Conservation (phyloP, 2,888 invertebrate species). For the Amblyteles armatorius region DNA sequence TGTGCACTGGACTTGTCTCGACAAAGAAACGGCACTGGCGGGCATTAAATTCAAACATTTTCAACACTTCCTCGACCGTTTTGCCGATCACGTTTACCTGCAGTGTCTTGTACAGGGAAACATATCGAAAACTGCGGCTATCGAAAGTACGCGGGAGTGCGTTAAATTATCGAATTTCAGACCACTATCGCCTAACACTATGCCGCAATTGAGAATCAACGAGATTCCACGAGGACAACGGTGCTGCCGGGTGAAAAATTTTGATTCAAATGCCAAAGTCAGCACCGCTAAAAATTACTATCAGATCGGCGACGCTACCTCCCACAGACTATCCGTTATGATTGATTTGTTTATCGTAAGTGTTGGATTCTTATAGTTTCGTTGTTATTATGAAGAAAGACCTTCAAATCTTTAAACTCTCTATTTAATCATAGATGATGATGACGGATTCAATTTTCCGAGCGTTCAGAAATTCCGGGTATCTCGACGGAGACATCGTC, state of each 20-base stretch:
- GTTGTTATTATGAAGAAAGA: not conserved
- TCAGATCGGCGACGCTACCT: conserved; percentile 90
- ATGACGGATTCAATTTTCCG: not conserved
- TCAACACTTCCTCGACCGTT: conserved; percentile 86
- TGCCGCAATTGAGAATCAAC: conserved; percentile 86
- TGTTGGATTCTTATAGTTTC: conserved; percentile 24
- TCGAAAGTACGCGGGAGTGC: conserved; percentile 87
- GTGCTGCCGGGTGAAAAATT: conserved; percentile 88
- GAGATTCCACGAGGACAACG: conserved; percentile 89
- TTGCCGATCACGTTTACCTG: conserved; percentile 88
- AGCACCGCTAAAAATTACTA: conserved; percentile 95
- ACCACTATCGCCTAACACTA: conserved; percentile 83
- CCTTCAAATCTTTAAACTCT: not conserved
- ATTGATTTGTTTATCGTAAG: conserved; percentile 91
- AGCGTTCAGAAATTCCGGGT: not conserved
- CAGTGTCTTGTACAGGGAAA: conserved; percentile 94
- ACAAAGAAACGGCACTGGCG: conserved; percentile 87
- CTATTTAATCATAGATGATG: not conserved
- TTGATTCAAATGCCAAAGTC: conserved; percentile 92
- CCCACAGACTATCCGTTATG: conserved; percentile 87
- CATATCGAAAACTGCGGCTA: conserved; percentile 87
- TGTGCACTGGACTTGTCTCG: conserved; percentile 88
- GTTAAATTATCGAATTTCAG: conserved; percentile 86
- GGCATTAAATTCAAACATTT: conserved; percentile 87
- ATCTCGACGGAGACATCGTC: not conserved